Conservation (phyloP, 2,888 invertebrate genomes). For the Saturnia japonica region DNA sequence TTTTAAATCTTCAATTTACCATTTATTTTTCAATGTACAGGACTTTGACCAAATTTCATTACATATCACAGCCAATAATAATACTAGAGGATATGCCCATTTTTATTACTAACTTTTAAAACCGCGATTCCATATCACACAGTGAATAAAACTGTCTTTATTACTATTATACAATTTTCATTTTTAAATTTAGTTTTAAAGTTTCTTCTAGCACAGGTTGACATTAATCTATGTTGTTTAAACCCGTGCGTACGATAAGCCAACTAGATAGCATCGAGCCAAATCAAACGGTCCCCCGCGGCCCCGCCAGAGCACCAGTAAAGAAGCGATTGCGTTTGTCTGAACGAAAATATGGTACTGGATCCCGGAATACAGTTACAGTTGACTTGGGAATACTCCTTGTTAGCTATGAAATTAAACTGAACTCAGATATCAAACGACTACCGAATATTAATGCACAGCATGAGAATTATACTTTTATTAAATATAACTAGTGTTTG, state of each 20-base stretch:
- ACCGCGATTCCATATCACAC: background rate
- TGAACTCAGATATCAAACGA: slow-evolving; percentile 2
- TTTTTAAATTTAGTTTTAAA: background rate
- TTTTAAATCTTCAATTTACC: no score
- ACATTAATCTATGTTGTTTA: slow-evolving; percentile 1
- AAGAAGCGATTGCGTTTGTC: slow-evolving; percentile 52
- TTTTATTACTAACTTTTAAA: background rate
- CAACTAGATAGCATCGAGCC: slow-evolving; percentile 55
- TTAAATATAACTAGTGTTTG: no score
- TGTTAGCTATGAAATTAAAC: slow-evolving; percentile 32
- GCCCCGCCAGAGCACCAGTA: slow-evolving; percentile 56
- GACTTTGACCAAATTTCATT: background rate
- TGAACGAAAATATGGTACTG: slow-evolving; percentile 61
- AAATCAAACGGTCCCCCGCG: slow-evolving; percentile 71
- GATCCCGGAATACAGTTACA: slow-evolving; percentile 61
- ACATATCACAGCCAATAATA: background rate
- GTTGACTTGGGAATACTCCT: slow-evolving; percentile 61
- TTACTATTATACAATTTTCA: background rate
- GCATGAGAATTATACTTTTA: background rate
- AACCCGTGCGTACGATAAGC: slow-evolving; percentile 39
- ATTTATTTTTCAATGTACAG: background rate
- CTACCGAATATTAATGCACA: background rate
- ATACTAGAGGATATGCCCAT: background rate
- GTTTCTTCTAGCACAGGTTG: background rate
- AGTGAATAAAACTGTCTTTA: background rate